Evolutionary conservation across 1,140 invertebrate species (phyloP).

Genomic region (Chrysoperla carnea): DNA sequence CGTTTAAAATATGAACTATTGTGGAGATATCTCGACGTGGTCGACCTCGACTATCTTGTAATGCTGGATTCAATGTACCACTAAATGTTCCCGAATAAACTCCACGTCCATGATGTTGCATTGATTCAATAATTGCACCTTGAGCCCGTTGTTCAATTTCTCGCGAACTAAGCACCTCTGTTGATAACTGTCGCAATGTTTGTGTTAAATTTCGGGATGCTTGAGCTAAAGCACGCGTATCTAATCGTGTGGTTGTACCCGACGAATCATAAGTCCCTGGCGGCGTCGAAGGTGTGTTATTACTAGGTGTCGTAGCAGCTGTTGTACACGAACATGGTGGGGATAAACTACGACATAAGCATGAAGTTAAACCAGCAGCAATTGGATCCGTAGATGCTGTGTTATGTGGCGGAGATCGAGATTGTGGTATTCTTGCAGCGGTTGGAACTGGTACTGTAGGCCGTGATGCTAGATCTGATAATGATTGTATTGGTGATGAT

Average conservation of each 20-base stretch:
- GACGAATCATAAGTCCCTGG: conserved; percentile 8
- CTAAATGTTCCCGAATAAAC: conserved; percentile 69
- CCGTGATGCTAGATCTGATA: conserved; percentile 39
- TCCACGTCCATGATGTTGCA: conserved; percentile 85
- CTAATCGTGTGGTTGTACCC: conserved; percentile 28
- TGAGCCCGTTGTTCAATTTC: conserved; percentile 18
- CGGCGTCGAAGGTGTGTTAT: conserved; percentile 5
- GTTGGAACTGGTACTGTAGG: conserved; percentile 27
- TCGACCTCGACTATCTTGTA: conserved; percentile 71
- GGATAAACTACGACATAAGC: conserved; percentile 21
- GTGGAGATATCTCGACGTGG: conserved; percentile 85
- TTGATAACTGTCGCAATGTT: conserved; percentile 76
- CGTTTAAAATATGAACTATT: conserved; percentile 89
- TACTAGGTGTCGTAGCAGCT: conserved; percentile 1
- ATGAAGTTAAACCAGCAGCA: conserved; percentile 24
- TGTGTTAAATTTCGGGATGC: conserved; percentile 82
- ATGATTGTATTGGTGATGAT: conserved; percentile 38
- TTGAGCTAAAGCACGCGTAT: conserved; percentile 64
- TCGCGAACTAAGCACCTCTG: conserved; percentile 28
- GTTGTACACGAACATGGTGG: conserved; percentile 6
- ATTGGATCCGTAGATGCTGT: conserved; percentile 22
- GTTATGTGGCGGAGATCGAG: conserved; percentile 9
- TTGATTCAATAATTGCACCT: conserved; percentile 78
- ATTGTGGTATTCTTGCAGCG: not conserved
- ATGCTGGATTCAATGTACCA: conserved; percentile 81